phyloP scores from a whole-genome alignment of 2,113 vertebrate species.

The Eidolon helvum region DNA sequence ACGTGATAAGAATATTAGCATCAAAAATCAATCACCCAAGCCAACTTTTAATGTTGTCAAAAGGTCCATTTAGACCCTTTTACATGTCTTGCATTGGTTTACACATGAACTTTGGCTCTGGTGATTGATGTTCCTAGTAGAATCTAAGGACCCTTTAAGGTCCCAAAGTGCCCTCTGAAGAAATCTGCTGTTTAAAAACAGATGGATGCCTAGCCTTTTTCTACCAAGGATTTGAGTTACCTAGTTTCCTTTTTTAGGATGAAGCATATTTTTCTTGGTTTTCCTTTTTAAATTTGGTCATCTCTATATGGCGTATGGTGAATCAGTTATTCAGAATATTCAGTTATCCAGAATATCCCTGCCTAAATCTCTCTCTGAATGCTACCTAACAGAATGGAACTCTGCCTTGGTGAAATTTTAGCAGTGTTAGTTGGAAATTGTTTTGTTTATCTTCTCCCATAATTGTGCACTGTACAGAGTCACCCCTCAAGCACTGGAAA shows the following conservation, averaged over 20 bases:
- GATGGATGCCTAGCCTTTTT: not conserved
- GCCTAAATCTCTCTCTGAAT: not conserved
- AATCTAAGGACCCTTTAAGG: not conserved
- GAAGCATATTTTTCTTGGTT: not conserved
- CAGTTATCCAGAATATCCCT: not conserved
- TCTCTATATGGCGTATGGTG: not conserved
- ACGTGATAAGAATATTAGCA: slow-evolving; percentile 14
- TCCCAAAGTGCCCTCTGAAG: not conserved
- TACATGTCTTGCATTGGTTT: slow-evolving; percentile 18
- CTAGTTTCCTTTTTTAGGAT: slow-evolving; percentile 28
- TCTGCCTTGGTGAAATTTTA: not conserved
- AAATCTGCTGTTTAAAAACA: slow-evolving; percentile 49
- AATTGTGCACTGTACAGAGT: not conserved
- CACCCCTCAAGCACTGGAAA: not conserved
- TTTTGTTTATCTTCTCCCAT: not conserved
- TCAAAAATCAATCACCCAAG: slow-evolving; percentile 33
- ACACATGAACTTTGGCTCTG: not conserved
- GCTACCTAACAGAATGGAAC: not conserved
- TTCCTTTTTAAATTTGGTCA: slow-evolving; percentile 37
- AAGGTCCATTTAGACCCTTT: not conserved
- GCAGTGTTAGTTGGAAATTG: slow-evolving; percentile 35
- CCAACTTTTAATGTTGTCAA: slow-evolving; percentile 40
- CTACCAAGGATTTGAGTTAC: slow-evolving; percentile 35
- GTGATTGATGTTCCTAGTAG: slow-evolving; percentile 35
- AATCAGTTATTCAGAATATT: not conserved